These are phyloP conservation scores for Centruroides sculpturatus DNA, from an alignment of 1,140 invertebrate genomes.

Conservation along the genomic window DNA sequence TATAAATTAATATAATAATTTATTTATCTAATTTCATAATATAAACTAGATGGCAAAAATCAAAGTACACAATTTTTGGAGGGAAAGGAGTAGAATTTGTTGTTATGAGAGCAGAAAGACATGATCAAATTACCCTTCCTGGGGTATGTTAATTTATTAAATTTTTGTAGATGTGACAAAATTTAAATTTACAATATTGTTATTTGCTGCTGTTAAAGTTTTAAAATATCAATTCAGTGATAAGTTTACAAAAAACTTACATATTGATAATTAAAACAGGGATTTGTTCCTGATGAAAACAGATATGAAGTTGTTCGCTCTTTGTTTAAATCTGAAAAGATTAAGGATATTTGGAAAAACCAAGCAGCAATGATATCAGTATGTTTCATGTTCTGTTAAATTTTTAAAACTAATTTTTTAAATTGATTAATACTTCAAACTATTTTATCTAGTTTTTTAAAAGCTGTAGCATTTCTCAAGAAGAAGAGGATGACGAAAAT, in stretches of 20 bases:
- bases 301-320: slow-evolving; percentile 9
- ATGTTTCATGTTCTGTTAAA: neutral
- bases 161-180: too few relatives aligned
- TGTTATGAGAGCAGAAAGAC: slow-evolving; percentile 9
- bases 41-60: slow-evolving; percentile 20
- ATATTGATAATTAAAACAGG: neutral
- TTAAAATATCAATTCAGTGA: too few relatives aligned
- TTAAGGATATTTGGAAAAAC: neutral
- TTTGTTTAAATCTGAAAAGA: slow-evolving; percentile 12
- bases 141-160: slow-evolving; percentile 9
- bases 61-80: neutral
- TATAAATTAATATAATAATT: too few relatives aligned
- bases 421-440: neutral
- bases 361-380: slow-evolving; percentile 9
- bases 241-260: too few relatives aligned
- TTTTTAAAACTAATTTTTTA: too few relatives aligned
- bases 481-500: slow-evolving; percentile 5
- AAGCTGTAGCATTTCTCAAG: slow-evolving; percentile 3
- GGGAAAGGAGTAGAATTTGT: slow-evolving; percentile 17
- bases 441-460: slow-evolving; percentile 9
- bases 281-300: slow-evolving; percentile 19
- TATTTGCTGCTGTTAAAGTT: too few relatives aligned
- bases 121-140: slow-evolving; percentile 14
- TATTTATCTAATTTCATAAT: neutral
- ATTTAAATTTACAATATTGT: too few relatives aligned